Evolutionary conservation across 2,888 invertebrate genomes (phyloP).

Genomic region (Acleris laterana): DNA sequence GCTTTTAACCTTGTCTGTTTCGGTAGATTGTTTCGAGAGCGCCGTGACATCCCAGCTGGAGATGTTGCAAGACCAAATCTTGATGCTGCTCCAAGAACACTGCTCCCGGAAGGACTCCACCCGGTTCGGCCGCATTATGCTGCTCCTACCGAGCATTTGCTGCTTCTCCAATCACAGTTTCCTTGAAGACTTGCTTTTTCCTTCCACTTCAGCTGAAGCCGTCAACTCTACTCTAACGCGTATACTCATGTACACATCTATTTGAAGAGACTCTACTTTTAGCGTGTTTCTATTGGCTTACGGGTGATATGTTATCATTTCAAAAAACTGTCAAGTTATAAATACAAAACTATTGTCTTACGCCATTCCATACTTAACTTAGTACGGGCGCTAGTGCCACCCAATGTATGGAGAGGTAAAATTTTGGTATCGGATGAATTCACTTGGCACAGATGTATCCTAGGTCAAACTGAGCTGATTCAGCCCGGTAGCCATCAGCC

Average conservation of each 20-base stretch:
- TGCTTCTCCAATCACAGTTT: conserved; percentile 59
- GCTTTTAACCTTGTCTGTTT: neutral
- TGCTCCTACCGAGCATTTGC: conserved; percentile 88
- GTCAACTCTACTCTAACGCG: conserved; percentile 61
- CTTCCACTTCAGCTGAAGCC: conserved; percentile 82
- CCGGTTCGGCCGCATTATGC: conserved; percentile 89
- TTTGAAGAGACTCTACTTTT: conserved; percentile 39
- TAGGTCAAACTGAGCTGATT: too few relatives aligned
- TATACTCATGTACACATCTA: conserved; percentile 64
- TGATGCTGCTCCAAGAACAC: conserved; percentile 90
- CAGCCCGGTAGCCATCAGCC: too few relatives aligned
- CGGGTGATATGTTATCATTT: too few relatives aligned
- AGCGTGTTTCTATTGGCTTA: too few relatives aligned
- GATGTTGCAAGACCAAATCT: conserved; percentile 91
- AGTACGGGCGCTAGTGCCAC: too few relatives aligned
- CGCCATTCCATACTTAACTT: too few relatives aligned
- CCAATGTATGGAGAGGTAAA: too few relatives aligned
- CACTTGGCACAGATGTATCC: too few relatives aligned
- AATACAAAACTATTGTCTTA: too few relatives aligned
- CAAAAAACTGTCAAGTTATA: too few relatives aligned
- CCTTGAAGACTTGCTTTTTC: conserved; percentile 89
- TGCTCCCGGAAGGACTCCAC: conserved; percentile 78
- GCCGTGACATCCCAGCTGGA: conserved; percentile 75
- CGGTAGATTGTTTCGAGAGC: conserved; percentile 55
- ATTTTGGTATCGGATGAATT: too few relatives aligned